phyloP scores from a whole-genome alignment of 2,888 invertebrate species.

The Acronicta aceris region DNA sequence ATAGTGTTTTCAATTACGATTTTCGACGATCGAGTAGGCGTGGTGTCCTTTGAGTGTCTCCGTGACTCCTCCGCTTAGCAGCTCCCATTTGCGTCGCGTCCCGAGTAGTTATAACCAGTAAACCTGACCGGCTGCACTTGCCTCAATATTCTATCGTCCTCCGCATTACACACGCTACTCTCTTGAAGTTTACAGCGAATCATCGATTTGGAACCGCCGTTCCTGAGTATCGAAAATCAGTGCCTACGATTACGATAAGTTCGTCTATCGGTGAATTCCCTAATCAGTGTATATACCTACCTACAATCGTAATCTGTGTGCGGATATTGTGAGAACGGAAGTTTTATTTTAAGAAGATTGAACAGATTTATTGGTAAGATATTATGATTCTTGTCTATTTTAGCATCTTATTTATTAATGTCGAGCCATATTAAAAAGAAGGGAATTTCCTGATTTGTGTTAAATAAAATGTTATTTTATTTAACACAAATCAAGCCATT shows the following conservation, averaged over 20 bases:
- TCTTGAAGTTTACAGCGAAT: slow-evolving; percentile 4
- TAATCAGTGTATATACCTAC: slow-evolving; percentile 29
- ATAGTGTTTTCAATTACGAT: slow-evolving; percentile 55
- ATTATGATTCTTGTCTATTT: background rate
- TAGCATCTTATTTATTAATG: no score
- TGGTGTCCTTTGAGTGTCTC: slow-evolving; percentile 49
- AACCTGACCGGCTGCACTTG: slow-evolving; percentile 73
- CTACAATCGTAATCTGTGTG: slow-evolving; percentile 30
- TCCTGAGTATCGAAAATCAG: slow-evolving; percentile 43
- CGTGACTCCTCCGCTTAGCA: slow-evolving; percentile 52
- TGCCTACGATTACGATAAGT: slow-evolving; percentile 40
- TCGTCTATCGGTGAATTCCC: slow-evolving; percentile 15
- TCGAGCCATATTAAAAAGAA: no score
- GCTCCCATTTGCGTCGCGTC: slow-evolving; percentile 63
- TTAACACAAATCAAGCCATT: no score
- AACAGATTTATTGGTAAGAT: slow-evolving; percentile 33
- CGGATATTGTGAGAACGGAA: slow-evolving; percentile 27
- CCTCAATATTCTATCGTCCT: slow-evolving; percentile 81
- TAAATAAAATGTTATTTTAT: no score
- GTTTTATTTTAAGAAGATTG: slow-evolving; percentile 18
- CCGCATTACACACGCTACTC: slow-evolving; percentile 45
- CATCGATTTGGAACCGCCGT: slow-evolving; percentile 2
- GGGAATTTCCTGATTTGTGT: background rate
- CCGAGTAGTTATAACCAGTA: slow-evolving; percentile 77
- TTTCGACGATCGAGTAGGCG: slow-evolving; percentile 54